Conservation (phyloP, 2,113 vertebrate genomes). For the Zeus faber region DNA sequence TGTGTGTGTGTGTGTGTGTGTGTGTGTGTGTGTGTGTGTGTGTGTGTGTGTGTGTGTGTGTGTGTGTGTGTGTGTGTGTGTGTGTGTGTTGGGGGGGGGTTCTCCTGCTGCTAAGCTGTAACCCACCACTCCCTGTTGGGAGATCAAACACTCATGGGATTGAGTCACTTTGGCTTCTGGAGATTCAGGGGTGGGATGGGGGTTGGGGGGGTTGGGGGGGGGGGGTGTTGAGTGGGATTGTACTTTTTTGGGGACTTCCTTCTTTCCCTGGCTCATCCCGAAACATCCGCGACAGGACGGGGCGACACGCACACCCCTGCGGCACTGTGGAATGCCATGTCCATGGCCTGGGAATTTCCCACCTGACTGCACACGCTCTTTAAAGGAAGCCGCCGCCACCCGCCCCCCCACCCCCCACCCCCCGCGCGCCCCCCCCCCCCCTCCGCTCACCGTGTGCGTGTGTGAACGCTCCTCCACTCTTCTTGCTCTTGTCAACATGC, state of each 20-base stretch:
- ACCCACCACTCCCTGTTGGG: too few species aligned
- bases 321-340: constrained; percentile 36
- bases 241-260: constrained; percentile 37
- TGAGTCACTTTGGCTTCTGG: constrained; percentile 9
- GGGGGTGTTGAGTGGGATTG: constrained; percentile 10
- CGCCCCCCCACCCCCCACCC: too few species aligned
- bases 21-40: too few species aligned
- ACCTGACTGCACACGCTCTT: constrained; percentile 53
- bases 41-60: too few species aligned
- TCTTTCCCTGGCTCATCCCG: constrained; percentile 18
- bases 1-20: too few species aligned
- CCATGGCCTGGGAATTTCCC: constrained; percentile 50
- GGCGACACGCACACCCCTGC: constrained; percentile 7
- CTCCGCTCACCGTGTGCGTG: constrained; percentile 2
- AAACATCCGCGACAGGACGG: constrained; percentile 4
- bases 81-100: too few species aligned
- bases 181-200: constrained; percentile 15
- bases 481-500: constrained; percentile 46
- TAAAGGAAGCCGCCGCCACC: constrained; percentile 32
- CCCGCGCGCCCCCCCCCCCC: constrained; percentile 24
- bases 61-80: too few species aligned
- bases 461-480: constrained; percentile 25
- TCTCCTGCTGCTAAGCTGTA: too few species aligned
- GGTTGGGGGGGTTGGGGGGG: not conserved
- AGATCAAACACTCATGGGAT: too few species aligned